Percentiles rank a stretch among this genome's conserved stretches.
Conservation (phyloP, 1,140 invertebrate genomes). For the Bilobella aurantiaca region DNA sequence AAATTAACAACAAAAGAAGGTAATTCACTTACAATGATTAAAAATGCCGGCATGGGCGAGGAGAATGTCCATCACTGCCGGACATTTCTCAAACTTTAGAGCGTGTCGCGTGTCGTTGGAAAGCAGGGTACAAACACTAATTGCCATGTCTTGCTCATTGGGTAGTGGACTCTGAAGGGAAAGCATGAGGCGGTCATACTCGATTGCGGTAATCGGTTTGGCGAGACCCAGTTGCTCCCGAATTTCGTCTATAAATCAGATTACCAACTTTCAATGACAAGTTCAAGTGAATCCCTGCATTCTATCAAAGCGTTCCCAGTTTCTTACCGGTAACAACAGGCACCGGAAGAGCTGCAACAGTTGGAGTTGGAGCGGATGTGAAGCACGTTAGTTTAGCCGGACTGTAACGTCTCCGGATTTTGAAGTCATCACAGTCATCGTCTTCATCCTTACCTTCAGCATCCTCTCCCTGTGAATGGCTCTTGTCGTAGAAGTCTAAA, state of each 20-base stretch:
- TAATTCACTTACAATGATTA: conserved; percentile 58
- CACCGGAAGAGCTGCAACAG: too few relatives aligned
- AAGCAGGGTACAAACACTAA: conserved; percentile 90
- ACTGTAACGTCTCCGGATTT: too few relatives aligned
- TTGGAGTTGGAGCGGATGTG: too few relatives aligned
- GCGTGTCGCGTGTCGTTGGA: conserved; percentile 86
- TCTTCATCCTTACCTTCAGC: too few relatives aligned
- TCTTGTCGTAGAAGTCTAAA: too few relatives aligned
- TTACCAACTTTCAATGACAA: too few relatives aligned
- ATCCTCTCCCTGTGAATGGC: too few relatives aligned
- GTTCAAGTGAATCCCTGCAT: too few relatives aligned
- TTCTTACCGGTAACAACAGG: too few relatives aligned
- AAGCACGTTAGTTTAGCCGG: too few relatives aligned
- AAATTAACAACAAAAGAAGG: neutral
- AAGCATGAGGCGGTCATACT: conserved; percentile 76
- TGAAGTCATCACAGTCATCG: too few relatives aligned
- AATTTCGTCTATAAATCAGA: conserved; percentile 49
- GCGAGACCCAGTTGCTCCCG: conserved; percentile 57
- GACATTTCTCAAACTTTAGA: conserved; percentile 68
- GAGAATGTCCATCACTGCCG: conserved; percentile 73
- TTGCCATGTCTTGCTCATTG: conserved; percentile 96
- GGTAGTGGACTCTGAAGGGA: conserved; percentile 87
- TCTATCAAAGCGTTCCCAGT: too few relatives aligned
- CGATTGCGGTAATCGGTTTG: conserved; percentile 60
- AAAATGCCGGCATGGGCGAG: conserved; percentile 89